phyloP scores from a whole-genome alignment of 2,113 vertebrate genomes.

The Asarcornis scutulata region DNA sequence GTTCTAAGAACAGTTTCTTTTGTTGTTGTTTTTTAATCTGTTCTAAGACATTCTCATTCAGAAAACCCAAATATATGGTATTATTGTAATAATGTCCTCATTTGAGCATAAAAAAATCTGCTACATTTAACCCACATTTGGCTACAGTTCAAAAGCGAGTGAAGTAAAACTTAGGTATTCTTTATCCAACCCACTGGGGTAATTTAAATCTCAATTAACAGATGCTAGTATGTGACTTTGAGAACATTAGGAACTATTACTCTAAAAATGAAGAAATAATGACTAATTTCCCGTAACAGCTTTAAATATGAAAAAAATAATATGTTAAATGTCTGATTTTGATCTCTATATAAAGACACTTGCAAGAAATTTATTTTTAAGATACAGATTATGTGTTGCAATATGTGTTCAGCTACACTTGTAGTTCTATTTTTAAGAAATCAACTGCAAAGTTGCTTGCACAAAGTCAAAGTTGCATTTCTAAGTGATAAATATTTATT shows the following conservation, averaged over 20 bases:
- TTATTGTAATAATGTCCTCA: neutral
- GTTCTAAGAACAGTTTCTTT: too few species aligned
- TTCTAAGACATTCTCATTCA: neutral
- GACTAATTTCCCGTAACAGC: neutral
- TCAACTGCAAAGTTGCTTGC: neutral
- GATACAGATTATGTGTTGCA: neutral
- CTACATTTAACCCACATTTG: neutral
- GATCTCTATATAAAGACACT: neutral
- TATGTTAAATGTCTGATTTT: neutral
- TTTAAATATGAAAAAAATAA: neutral
- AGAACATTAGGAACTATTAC: neutral
- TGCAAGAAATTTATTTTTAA: neutral
- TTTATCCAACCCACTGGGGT: neutral
- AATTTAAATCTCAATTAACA: conserved; percentile 11
- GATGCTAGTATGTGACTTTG: neutral
- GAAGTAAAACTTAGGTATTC: neutral
- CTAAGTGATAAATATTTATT: neutral
- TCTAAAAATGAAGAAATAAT: neutral
- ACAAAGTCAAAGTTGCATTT: neutral
- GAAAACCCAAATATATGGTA: neutral
- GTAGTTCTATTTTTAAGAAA: neutral
- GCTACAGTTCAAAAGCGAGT: neutral
- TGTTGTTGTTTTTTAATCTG: too few species aligned
- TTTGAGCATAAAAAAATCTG: neutral
- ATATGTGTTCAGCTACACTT: neutral